Evolutionary conservation across 2,888 invertebrate genomes (phyloP).

Genomic region (Volucella zonaria): DNA sequence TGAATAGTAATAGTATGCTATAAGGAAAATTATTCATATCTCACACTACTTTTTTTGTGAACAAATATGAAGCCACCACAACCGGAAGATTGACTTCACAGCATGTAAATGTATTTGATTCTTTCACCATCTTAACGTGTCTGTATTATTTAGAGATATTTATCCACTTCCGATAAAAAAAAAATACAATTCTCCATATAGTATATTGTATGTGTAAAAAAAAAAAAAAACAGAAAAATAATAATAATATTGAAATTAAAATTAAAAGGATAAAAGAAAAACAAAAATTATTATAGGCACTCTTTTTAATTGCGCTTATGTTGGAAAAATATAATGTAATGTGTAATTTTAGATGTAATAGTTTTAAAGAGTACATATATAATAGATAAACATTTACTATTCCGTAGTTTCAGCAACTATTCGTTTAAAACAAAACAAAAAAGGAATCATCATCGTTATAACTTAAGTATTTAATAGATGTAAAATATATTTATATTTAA

Average conservation of each 20-base stretch:
- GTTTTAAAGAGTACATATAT: conserved; percentile 41
- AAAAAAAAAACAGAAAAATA: background rate
- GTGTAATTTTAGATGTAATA: conserved; percentile 64
- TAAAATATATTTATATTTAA: conserved; percentile 55
- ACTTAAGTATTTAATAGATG: conserved; percentile 71
- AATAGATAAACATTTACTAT: conserved; percentile 66
- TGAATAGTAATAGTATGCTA: conserved; percentile 1
- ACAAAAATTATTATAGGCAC: conserved; percentile 36
- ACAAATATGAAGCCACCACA: conserved; percentile 30
- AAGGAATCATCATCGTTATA: conserved; percentile 47
- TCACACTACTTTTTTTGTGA: conserved; percentile 24
- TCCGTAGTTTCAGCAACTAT: conserved; percentile 71
- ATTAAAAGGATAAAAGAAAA: conserved; percentile 11
- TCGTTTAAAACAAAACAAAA: conserved; percentile 46
- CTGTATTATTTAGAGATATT: conserved; percentile 32
- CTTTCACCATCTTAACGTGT: conserved; percentile 12
- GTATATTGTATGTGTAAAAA: conserved; percentile 21
- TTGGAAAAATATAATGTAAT: conserved; percentile 58
- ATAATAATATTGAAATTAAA: background rate
- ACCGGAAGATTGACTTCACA: conserved; percentile 7
- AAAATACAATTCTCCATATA: conserved; percentile 11
- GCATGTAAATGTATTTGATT: conserved; percentile 51
- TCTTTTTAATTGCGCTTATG: conserved; percentile 58
- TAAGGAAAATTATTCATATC: conserved; percentile 60
- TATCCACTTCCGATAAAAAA: conserved; percentile 6